These are phyloP conservation scores for Siniperca scherzeri DNA, from an alignment of 2,797 vertebrate species.

Conservation along the genomic window DNA sequence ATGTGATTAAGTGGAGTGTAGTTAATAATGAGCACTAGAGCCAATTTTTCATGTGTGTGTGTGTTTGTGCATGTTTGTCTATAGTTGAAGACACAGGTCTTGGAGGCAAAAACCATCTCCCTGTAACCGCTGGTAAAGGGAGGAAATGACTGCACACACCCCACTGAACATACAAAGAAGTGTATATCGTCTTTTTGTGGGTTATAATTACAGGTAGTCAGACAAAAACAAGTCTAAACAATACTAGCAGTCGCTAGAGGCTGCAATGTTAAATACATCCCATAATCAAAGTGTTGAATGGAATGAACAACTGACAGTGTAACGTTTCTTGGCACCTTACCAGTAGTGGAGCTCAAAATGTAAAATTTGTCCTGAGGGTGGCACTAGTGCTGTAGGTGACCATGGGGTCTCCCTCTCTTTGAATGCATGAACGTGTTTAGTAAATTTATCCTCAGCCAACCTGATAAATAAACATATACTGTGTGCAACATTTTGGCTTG, in stretches of 20 bases:
- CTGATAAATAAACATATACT: neutral
- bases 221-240: no score
- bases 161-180: neutral
- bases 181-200: neutral
- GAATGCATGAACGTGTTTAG: neutral
- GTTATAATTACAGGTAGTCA: neutral
- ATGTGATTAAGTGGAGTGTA: constrained; percentile 19
- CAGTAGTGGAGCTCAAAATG: neutral
- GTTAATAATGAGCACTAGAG: constrained; percentile 6
- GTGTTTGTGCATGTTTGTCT: neutral
- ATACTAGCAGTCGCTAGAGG: no score
- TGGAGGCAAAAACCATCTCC: neutral
- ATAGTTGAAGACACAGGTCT: neutral
- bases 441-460: neutral
- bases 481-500: neutral
- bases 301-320: neutral
- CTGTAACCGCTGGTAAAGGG: neutral
- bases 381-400: no score
- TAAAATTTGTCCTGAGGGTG: neutral
- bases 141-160: neutral
- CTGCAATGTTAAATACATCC: neutral
- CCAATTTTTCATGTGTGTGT: neutral
- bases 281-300: neutral
- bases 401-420: neutral
- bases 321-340: no score